Conservation (phyloP, 1,140 invertebrate genomes). For the Anagrus nilaparvatae region DNA sequence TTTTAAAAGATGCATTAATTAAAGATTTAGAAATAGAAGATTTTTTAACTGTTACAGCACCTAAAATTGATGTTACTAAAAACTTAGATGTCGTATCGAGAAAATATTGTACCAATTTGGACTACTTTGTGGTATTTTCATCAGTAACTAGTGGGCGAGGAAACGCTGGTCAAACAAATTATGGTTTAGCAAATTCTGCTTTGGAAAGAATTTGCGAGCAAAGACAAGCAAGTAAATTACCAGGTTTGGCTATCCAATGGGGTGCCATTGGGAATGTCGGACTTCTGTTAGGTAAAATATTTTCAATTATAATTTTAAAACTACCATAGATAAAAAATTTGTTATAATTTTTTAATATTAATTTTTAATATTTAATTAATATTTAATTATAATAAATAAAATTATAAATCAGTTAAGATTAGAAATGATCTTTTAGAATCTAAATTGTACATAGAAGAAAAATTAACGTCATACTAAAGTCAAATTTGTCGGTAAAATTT, state of each 20-base stretch:
- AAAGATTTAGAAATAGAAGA: slow-evolving; percentile 40
- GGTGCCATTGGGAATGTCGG: slow-evolving; percentile 49
- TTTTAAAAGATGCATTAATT: slow-evolving; percentile 40
- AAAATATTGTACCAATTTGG: slow-evolving; percentile 29
- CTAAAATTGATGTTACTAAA: slow-evolving; percentile 37
- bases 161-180: slow-evolving; percentile 65
- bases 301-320: too few species aligned
- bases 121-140: slow-evolving; percentile 53
- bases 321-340: too few species aligned
- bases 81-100: slow-evolving; percentile 38
- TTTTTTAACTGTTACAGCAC: slow-evolving; percentile 35
- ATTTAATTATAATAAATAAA: too few species aligned
- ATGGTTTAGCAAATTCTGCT: slow-evolving; percentile 47
- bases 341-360: too few species aligned
- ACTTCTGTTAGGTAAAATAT: too few species aligned
- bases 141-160: slow-evolving; percentile 62
- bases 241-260: slow-evolving; percentile 49
- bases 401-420: too few species aligned
- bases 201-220: slow-evolving; percentile 50
- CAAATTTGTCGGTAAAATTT: too few species aligned
- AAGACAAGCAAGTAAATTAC: slow-evolving; percentile 38
- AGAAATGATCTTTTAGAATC: too few species aligned
- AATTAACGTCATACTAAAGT: too few species aligned
- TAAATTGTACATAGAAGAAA: too few species aligned
- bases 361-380: too few species aligned